Base-by-base conservation (phyloP, 2,888 invertebrate genomes). In the Caenorhabditis macrosperma region DNA sequence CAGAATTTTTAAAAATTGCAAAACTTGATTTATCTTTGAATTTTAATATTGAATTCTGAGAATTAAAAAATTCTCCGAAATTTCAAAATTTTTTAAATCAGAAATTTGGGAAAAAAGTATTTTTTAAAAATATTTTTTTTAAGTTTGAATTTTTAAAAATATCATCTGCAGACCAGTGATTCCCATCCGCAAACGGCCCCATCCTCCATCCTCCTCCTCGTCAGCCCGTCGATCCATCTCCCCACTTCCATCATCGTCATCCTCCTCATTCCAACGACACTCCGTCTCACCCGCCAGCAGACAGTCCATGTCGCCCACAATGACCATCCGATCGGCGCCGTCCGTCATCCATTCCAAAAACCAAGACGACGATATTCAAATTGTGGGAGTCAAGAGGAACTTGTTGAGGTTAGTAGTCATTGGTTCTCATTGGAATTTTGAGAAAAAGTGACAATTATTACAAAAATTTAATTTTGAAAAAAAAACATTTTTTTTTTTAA, bases 301-400 rank as follows among this genome's bases (percentile, higher is more conserved):
- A 26, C n/a, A 28, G 17, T 68, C 59, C 1, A 33, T 55, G 6
- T 67, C 68, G 4, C 69, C 69, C 9, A 44, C 69, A 0, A 44
- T 26, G 7, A 61, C 69, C 3, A 24, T 71, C 6, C 69, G 69
- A 15, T 60, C 60, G 9, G 69, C 69, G 2, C 69, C 69, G 3
- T 61, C 61, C n/a, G 52, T 61, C n/a, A n/a, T n/a, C n/a, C n/a
- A n/a, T 10, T 48, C 17, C 6, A 61, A 22, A 5, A 10, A n/a
- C n/a, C n/a, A 15, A 20, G 50, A 57, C 20, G 52, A 69, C 17
- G 61, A 71, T 33, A 9, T 71, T 7, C 60, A 61, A 10, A 15
- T 59, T 54, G 4, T 61, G 5, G 44, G 60, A 22, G 48, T 30
- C 55, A 12, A 28, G 33, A 7, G 44, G 35, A 15, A 55, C 7